A percentile compares a stretch with the other conserved stretches of the same genome.
Conservation (phyloP, 2,888 invertebrate genomes). For the Cosmopolites sordidus region DNA sequence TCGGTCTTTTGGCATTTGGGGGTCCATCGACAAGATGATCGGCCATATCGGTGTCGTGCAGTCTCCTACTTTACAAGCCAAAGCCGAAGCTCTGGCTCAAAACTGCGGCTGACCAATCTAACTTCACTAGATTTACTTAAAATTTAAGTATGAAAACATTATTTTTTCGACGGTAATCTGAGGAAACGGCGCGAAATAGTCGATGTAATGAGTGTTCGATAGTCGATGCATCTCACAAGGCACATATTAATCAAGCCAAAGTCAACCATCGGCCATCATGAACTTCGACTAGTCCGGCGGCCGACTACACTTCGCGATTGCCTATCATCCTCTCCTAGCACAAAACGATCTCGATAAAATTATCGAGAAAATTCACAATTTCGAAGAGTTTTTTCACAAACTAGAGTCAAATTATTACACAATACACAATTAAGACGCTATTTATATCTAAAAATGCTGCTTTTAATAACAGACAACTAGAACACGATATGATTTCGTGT, state of each 20-base stretch:
- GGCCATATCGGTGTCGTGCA: slow-evolving; percentile 64
- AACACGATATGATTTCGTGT: slow-evolving; percentile 68
- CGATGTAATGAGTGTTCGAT: slow-evolving; percentile 66
- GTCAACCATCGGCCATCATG: slow-evolving; percentile 80
- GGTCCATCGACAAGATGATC: slow-evolving; percentile 93
- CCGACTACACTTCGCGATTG: slow-evolving; percentile 54
- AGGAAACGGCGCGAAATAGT: slow-evolving; percentile 53
- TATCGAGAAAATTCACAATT: slow-evolving; percentile 58
- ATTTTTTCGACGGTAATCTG: slow-evolving; percentile 47
- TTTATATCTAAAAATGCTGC: slow-evolving; percentile 46
- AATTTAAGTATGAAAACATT: slow-evolving; percentile 48
- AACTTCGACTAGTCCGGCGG: slow-evolving; percentile 63
- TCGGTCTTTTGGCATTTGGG: slow-evolving; percentile 89
- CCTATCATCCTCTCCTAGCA: slow-evolving; percentile 72
- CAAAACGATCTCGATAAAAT: slow-evolving; percentile 67
- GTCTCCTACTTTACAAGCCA: slow-evolving; percentile 62
- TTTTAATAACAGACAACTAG: slow-evolving; percentile 49
- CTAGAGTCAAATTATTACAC: slow-evolving; percentile 44
- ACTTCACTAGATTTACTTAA: slow-evolving; percentile 46
- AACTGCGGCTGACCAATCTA: slow-evolving; percentile 47
- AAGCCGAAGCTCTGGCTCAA: slow-evolving; percentile 55
- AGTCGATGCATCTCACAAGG: slow-evolving; percentile 70
- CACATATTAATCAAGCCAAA: slow-evolving; percentile 65
- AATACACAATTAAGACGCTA: slow-evolving; percentile 41
- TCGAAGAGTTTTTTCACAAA: slow-evolving; percentile 48